Evolutionary conservation across 2,888 invertebrate species (phyloP), one percentile per base, ranked within the genome.

Genomic region (Myopa tessellatipennis): DNA sequence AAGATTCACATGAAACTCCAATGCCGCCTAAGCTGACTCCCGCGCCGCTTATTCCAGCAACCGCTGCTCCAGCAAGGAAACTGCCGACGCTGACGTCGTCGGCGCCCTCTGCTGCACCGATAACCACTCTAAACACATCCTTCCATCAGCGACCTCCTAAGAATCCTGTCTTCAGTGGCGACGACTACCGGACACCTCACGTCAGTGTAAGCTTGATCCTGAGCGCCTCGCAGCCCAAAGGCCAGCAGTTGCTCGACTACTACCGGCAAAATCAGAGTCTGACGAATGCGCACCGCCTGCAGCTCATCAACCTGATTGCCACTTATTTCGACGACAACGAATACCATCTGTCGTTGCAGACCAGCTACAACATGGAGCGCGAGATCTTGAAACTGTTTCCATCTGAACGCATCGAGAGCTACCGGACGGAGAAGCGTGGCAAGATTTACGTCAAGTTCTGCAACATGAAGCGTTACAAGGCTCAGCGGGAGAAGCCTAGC

Each of bases 371-470:
- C 36, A 73, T 87, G 65, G 87, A 87, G 45, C 82, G 83, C 14
- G 84, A 87, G 71, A 87, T 87, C 4, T 78, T 87, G 4, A 80
- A 84, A 55, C 78, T 87, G 4, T 87, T 84, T 18, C 87, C 87
- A 55, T 82, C 80, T 38, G 87, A 87, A 52, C 82, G 84, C 36
- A 69, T 87, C 2, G 82, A 84, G 55, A 83, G 81, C 72, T 87
- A 87, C 81, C 87, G 87, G 70, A 87, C 87, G 3, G 87, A 87
- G 78, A 82, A 87, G 6, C 83, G 87, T 3, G 87, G 87, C 70
- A 87, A 87, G 81, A 85, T 87, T 76, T 87, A 87, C 76, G 84
- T 86, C 3, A 78, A 87, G 34, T 87, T 84, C 71, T 85, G 85
- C 18, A 87, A 87, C 71, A 87, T 87, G 85, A 87, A 87, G 82